phyloP scores from a whole-genome alignment of 2,113 vertebrate genomes.

The Lynx canadensis region DNA sequence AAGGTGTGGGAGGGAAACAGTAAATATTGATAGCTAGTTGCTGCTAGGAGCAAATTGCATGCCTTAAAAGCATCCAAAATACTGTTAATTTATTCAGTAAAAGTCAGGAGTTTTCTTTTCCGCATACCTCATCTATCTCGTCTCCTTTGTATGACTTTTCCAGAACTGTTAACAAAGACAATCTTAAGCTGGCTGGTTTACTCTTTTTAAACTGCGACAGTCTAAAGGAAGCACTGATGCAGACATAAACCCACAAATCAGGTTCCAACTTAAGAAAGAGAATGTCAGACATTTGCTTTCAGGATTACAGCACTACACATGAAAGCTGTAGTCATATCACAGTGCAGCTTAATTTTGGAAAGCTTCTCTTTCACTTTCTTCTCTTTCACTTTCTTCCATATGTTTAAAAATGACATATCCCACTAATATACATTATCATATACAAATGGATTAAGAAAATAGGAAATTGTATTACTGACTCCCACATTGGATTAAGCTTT shows the following conservation, averaged over 20 bases:
- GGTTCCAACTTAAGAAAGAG: not conserved
- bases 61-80: not conserved
- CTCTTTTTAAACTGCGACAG: not conserved
- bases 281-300: not conserved
- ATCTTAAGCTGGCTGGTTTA: not conserved
- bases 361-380: not conserved
- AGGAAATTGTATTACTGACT: not conserved
- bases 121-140: not conserved
- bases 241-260: conserved; percentile 43
- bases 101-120: not conserved
- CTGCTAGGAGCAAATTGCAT: not conserved
- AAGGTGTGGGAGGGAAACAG: not conserved
- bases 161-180: conserved; percentile 5
- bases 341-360: not conserved
- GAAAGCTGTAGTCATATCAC: not conserved
- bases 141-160: not conserved
- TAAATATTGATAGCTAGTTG: not conserved
- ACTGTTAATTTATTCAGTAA: not conserved
- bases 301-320: not conserved
- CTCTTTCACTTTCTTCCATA: not conserved
- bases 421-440: not conserved
- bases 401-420: not conserved
- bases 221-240: not conserved
- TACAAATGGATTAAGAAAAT: not conserved
- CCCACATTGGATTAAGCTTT: not conserved